Conservation (phyloP, 2,797 vertebrate genomes). For the Myotis pilosus region DNA sequence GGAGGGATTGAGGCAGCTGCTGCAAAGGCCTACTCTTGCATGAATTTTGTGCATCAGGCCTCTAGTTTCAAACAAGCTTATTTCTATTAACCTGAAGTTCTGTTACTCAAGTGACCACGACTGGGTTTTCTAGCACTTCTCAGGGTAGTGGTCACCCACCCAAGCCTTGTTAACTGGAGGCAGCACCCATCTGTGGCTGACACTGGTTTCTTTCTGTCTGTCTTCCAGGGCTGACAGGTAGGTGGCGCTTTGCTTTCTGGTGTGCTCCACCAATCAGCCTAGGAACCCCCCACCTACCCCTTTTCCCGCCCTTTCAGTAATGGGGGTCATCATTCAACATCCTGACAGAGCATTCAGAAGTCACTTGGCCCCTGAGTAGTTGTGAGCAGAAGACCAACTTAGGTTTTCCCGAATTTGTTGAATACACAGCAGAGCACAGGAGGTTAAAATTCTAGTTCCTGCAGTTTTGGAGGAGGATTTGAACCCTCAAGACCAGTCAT, state of each 20-base stretch:
- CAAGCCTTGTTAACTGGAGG: background rate
- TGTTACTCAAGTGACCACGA: background rate
- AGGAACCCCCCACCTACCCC: background rate
- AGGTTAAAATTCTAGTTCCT: background rate
- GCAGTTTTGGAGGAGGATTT: background rate
- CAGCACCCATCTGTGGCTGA: background rate
- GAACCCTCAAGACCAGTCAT: background rate
- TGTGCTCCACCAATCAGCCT: fast-evolving
- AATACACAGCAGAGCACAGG: background rate
- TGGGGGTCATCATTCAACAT: background rate
- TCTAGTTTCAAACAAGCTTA: background rate
- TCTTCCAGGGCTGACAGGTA: background rate
- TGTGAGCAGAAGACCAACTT: background rate
- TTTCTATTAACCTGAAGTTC: background rate
- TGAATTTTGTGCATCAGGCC: no score
- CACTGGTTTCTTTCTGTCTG: background rate
- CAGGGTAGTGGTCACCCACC: background rate
- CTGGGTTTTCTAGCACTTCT: background rate
- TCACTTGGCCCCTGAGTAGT: background rate
- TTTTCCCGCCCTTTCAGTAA: background rate
- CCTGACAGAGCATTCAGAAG: background rate
- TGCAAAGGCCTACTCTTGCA: no score
- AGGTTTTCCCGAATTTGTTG: background rate
- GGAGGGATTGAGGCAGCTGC: no score
- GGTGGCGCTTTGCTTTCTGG: background rate